Percentiles rank a stretch among this genome's conserved stretches.
Conservation (phyloP, 1,140 invertebrate genomes). For the Ips typographus region DNA sequence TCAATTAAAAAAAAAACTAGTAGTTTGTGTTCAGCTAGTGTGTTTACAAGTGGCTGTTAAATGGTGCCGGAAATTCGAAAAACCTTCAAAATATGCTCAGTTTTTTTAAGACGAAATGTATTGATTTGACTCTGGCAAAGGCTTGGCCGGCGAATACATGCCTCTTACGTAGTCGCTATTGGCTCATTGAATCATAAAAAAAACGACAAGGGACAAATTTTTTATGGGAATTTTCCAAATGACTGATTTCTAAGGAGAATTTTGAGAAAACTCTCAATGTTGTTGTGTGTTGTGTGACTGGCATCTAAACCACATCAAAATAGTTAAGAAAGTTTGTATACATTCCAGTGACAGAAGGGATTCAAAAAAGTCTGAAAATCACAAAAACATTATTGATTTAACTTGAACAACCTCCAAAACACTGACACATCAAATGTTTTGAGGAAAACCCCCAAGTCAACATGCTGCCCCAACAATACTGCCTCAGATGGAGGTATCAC, state of each 20-base stretch:
- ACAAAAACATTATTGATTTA: constrained; percentile 46
- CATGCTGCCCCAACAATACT: constrained; percentile 85
- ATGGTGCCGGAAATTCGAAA: constrained; percentile 37
- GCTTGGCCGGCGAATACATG: constrained; percentile 52
- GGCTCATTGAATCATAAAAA: constrained; percentile 53
- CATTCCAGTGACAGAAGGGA: too few relatives aligned
- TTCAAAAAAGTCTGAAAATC: too few relatives aligned
- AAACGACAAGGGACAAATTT: constrained; percentile 49
- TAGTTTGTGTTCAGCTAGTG: constrained; percentile 42
- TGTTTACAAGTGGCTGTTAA: constrained; percentile 35
- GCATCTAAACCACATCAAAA: too few relatives aligned
- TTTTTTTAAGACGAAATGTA: constrained; percentile 51
- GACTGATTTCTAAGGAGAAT: constrained; percentile 49
- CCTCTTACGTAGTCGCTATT: constrained; percentile 52
- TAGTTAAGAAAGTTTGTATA: too few relatives aligned
- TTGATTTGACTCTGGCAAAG: constrained; percentile 51
- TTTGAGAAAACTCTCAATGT: constrained; percentile 44
- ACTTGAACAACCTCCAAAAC: constrained; percentile 27
- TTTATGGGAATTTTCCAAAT: constrained; percentile 53
- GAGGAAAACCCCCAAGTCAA: constrained; percentile 42
- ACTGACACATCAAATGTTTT: constrained; percentile 34
- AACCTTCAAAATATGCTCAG: constrained; percentile 42
- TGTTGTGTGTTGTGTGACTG: constrained; percentile 16
- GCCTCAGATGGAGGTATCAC: constrained; percentile 88
- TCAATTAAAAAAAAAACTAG: constrained; percentile 42